Evolutionary conservation across 1,140 invertebrate species (phyloP).

Genomic region (Sycobia sp.): DNA sequence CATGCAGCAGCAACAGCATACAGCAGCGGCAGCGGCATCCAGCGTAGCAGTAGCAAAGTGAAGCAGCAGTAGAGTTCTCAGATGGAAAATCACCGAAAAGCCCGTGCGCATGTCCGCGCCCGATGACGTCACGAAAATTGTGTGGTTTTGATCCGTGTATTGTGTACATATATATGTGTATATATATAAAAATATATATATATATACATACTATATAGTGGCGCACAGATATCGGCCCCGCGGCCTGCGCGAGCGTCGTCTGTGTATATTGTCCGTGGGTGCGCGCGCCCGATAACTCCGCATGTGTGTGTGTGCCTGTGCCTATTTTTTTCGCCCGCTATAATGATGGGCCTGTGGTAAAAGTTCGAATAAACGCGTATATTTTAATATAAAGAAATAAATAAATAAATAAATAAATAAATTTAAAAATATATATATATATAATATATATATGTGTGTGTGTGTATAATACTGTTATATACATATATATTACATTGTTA

Average conservation of each 20-base stretch:
- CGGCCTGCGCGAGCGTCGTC: slow-evolving; percentile 3
- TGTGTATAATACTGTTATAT: too few species aligned
- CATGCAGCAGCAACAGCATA: slow-evolving; percentile 8
- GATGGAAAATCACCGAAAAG: slow-evolving; percentile 62
- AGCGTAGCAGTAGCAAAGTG: not conserved
- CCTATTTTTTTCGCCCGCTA: not conserved
- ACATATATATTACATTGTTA: too few species aligned
- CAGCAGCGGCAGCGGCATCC: not conserved
- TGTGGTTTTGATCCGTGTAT: slow-evolving; percentile 57
- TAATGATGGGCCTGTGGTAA: too few species aligned
- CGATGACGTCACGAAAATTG: slow-evolving; percentile 61
- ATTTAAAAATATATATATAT: too few species aligned
- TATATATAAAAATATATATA: too few species aligned
- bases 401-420: too few species aligned
- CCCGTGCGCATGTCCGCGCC: slow-evolving; percentile 55
- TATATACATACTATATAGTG: too few species aligned
- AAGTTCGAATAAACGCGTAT: too few species aligned
- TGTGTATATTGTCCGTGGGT: slow-evolving; percentile 15
- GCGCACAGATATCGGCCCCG: too few species aligned
- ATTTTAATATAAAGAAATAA: too few species aligned
- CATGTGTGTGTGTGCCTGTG: not conserved
- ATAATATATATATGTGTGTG: too few species aligned
- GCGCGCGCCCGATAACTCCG: too few species aligned
- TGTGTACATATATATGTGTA: not conserved
- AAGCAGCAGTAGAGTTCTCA: slow-evolving; percentile 20